These are phyloP conservation scores for Phyllotis vaccarum DNA, from an alignment of 2,797 vertebrate species.

Conservation along the genomic window DNA sequence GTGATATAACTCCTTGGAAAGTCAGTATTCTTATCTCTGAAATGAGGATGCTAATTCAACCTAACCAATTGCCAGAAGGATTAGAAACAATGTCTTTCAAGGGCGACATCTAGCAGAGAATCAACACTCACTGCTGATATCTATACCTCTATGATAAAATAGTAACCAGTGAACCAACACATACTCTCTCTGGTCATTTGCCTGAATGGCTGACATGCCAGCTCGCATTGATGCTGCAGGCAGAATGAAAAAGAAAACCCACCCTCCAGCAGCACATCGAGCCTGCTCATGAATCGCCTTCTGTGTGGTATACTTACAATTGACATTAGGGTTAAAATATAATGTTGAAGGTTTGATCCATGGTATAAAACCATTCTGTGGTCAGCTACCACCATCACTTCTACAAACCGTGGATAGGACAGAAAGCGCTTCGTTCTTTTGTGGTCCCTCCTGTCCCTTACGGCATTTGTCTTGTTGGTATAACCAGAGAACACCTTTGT, in stretches of 20 bases:
- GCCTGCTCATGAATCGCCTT: neutral
- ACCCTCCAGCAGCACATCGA: neutral
- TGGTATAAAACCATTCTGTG: slow-evolving; percentile 99
- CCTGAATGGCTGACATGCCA: neutral
- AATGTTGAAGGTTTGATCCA: slow-evolving; percentile 97
- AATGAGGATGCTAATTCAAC: neutral
- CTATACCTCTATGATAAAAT: neutral
- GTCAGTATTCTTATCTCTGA: slow-evolving; percentile 30
- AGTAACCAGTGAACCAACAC: neutral
- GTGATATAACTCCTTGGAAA: neutral
- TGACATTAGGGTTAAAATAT: slow-evolving; percentile 98
- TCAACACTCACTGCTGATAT: neutral
- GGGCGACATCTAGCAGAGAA: neutral
- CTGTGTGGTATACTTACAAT: slow-evolving; percentile 93
- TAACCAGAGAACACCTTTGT: slow-evolving; percentile 85
- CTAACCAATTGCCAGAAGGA: neutral
- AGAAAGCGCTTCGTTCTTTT: slow-evolving; percentile 97
- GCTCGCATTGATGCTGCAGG: neutral
- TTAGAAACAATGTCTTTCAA: slow-evolving; percentile 16
- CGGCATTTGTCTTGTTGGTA: slow-evolving; percentile 86
- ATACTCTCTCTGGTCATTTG: neutral
- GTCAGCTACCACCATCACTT: slow-evolving; percentile 99
- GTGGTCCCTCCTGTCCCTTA: slow-evolving; percentile 90
- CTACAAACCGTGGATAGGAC: slow-evolving; percentile 98
- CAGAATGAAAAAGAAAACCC: neutral